Percentiles rank a stretch among this genome's conserved stretches.
phyloP scores from a whole-genome alignment of 2,113 vertebrate species.

The Natator depressus region DNA sequence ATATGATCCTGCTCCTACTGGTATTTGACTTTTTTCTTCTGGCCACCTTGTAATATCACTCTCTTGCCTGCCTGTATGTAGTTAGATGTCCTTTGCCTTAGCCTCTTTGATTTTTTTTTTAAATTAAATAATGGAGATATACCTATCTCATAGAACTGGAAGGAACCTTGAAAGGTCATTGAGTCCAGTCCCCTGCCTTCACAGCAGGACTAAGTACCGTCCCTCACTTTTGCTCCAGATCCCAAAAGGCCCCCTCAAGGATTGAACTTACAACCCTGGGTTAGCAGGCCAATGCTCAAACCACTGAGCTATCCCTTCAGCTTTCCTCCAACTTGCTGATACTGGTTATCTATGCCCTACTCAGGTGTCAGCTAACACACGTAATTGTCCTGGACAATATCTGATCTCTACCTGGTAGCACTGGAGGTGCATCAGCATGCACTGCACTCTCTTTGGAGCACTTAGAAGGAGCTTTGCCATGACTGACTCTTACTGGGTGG shows the following conservation, averaged over 20 bases:
- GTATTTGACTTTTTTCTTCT: background rate
- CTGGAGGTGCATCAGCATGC: background rate
- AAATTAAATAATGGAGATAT: no score
- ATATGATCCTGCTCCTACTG: background rate
- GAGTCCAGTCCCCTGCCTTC: no score
- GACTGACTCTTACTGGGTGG: background rate
- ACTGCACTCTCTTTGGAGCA: background rate
- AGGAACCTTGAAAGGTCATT: no score
- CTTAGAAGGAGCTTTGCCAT: background rate
- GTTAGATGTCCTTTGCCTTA: background rate
- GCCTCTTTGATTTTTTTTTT: background rate
- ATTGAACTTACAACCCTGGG: no score
- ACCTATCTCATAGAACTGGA: no score
- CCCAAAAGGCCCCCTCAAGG: no score
- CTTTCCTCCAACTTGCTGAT: background rate
- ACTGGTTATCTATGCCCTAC: background rate
- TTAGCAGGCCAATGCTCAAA: no score
- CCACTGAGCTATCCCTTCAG: background rate
- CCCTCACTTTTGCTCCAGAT: no score
- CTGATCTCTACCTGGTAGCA: background rate
- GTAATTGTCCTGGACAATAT: background rate
- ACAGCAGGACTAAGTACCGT: no score
- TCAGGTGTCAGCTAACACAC: background rate
- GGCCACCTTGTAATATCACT: background rate
- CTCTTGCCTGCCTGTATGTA: background rate